A percentile compares a stretch with the other conserved stretches of the same genome.
phyloP scores from a whole-genome alignment of 2,888 invertebrate species.

The Sarcophaga caerulescens region DNA sequence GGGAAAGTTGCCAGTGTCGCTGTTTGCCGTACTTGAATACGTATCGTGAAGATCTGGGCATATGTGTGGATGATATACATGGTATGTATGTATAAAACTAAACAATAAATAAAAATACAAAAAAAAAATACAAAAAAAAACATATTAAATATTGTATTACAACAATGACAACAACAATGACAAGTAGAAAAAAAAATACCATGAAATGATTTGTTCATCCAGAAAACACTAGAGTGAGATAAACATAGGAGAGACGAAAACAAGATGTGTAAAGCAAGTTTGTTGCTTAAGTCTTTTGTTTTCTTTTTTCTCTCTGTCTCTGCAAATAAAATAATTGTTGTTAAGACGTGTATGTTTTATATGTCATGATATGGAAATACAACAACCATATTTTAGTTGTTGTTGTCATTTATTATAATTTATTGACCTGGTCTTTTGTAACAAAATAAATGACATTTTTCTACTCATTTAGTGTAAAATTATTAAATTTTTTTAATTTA shows the following conservation, averaged over 20 bases:
- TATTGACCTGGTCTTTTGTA: too few relatives aligned
- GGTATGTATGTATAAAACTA: constrained; percentile 86
- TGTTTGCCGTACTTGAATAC: constrained; percentile 89
- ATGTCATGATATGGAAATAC: constrained; percentile 23
- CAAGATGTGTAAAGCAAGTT: constrained; percentile 32
- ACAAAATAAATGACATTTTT: too few relatives aligned
- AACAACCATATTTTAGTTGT: constrained; percentile 12
- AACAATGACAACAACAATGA: too few relatives aligned
- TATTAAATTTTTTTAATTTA: too few relatives aligned
- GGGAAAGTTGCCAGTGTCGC: constrained; percentile 86
- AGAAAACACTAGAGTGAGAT: constrained; percentile 59
- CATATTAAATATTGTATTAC: background rate
- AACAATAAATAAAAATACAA: constrained; percentile 2
- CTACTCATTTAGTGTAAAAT: too few relatives aligned
- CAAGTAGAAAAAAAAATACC: constrained; percentile 13
- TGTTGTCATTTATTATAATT: constrained; percentile 5
- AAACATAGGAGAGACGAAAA: constrained; percentile 5
- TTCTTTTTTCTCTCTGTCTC: background rate
- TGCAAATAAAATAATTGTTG: too few relatives aligned
- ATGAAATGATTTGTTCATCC: constrained; percentile 36
- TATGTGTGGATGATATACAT: constrained; percentile 93
- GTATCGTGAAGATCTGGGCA: constrained; percentile 91
- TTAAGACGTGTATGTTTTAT: too few relatives aligned
- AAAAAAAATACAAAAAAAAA: constrained; percentile 6
- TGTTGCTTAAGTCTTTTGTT: constrained; percentile 60